phyloP scores from a whole-genome alignment of 2,797 vertebrate species.

The Podarcis siculus region DNA sequence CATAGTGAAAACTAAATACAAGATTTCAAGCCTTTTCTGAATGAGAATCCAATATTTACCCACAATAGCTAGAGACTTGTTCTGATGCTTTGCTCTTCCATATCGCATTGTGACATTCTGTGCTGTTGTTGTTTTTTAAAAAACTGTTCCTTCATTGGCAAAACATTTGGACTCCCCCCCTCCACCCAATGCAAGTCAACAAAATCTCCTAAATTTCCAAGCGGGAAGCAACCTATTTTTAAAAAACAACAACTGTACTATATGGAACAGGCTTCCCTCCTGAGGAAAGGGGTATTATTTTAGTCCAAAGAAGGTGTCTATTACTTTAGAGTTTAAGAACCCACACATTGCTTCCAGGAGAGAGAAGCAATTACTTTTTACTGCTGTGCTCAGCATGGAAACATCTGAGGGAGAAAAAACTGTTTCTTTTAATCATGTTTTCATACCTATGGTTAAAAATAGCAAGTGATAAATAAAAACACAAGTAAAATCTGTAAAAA shows the following conservation, averaged over 20 bases:
- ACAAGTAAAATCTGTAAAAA: conserved; percentile 54
- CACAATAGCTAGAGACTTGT: neutral
- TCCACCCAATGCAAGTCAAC: neutral
- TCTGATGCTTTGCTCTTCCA: neutral
- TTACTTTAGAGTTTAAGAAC: conserved; percentile 76
- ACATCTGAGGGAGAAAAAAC: conserved; percentile 52
- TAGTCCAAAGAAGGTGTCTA: conserved; percentile 70
- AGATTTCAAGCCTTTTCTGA: neutral
- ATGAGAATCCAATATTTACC: neutral
- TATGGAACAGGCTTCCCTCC: conserved; percentile 67
- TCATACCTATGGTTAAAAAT: conserved; percentile 69
- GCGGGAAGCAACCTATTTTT: conserved; percentile 37
- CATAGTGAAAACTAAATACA: too few species aligned
- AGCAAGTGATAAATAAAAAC: conserved; percentile 17
- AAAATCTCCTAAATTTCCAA: conserved; percentile 55
- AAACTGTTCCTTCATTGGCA: neutral
- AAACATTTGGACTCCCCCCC: neutral
- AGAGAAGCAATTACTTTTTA: conserved; percentile 72
- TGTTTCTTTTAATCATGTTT: conserved; percentile 68
- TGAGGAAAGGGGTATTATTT: conserved; percentile 71
- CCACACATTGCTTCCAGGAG: conserved; percentile 65
- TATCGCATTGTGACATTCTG: neutral
- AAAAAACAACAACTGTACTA: conserved; percentile 58
- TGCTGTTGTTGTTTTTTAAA: neutral
- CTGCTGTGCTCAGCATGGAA: conserved; percentile 72